These are phyloP conservation scores for Phallusia fumigata DNA, from an alignment of 23 tunicate genomes.

Conservation along the genomic window DNA sequence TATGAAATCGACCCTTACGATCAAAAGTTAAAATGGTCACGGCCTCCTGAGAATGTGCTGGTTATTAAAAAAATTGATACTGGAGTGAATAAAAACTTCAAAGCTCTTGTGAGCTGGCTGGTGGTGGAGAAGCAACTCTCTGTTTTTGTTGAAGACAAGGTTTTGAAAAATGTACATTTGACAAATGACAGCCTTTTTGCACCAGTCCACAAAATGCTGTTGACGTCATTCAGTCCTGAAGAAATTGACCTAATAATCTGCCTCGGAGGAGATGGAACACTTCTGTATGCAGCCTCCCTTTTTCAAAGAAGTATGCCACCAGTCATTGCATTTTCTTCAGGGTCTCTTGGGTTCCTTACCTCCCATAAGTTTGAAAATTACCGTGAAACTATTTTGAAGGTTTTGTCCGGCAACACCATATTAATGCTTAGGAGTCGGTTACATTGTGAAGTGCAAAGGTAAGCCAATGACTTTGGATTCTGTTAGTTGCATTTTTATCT, in stretches of 20 bases:
- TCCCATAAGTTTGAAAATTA: conserved; percentile 37
- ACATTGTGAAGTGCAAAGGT: conserved; percentile 44
- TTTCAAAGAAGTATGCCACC: conserved; percentile 81
- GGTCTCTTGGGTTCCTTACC: conserved; percentile 77
- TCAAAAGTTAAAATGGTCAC: conserved; percentile 50
- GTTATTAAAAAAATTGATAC: conserved; percentile 54
- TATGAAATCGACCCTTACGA: conserved; percentile 14
- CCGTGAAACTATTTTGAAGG: conserved; percentile 33
- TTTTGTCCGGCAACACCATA: conserved; percentile 44
- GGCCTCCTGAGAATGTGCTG: conserved; percentile 53
- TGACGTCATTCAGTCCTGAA: neutral
- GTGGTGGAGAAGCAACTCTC: conserved; percentile 17
- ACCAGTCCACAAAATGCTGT: conserved; percentile 1
- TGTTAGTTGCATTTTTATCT: too few relatives aligned
- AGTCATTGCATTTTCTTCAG: conserved; percentile 61
- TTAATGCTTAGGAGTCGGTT: conserved; percentile 69
- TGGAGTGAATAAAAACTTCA: conserved; percentile 33
- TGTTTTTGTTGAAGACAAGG: conserved; percentile 65
- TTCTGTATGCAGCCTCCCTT: conserved; percentile 71
- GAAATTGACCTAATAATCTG: conserved; percentile 59
- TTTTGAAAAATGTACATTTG: conserved; percentile 21
- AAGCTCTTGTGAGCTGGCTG: conserved; percentile 31
- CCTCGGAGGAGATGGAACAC: conserved; percentile 86
- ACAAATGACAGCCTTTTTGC: neutral
- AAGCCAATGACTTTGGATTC: neutral